Base-by-base conservation (phyloP, 2,797 vertebrate genomes). In the Microctenopoma lineatum region DNA sequence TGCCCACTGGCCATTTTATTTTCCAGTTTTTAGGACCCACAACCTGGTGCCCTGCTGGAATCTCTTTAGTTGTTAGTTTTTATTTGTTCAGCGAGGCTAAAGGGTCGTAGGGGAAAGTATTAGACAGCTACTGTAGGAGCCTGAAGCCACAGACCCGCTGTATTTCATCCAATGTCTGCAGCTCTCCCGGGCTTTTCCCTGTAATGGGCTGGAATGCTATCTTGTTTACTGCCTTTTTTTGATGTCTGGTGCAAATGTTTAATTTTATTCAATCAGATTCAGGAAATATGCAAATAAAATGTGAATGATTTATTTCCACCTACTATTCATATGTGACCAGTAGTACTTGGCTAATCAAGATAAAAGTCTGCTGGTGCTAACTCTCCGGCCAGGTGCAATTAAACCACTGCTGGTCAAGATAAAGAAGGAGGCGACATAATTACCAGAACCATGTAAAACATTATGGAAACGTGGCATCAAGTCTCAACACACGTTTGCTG, bases 71-170 rank as follows among this genome's bases (percentile, higher is more conserved):
- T 52, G 59, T 68, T 70, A 55, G 62, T 70, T 69, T 70, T 57
- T 68, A 66, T 77, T 57, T 86, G 67, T 66, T 75, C 66, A 75
- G 64, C 70, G 80, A 42, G 68, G 66, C 44, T 78, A 54, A 78
- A 75, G 66, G 29, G 59, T 44, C 25, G 15, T 26, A 48, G n/a
- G 21, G 59, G 38, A n/a, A 70, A 65, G 73, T 69, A 57, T 76
- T 62, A 81, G 21, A 77, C 41, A 58, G 52, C 80, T 60, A 7
- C 42, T 44, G 42, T n/a, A 75, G 71, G 36, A n/a, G 74, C 84
- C 79, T 55, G 67, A 18, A 80, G 83, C 85, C 26, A 66, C 60
- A 77, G 73, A 82, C 76, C 59, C 44, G 7, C 42, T 44, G 42
- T 44, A 70, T 63, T 77, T 85, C 50, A 76, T 70, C 57, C 52